Evolutionary conservation across 2,113 vertebrate species (phyloP).

Genomic region (Spea bombifrons): DNA sequence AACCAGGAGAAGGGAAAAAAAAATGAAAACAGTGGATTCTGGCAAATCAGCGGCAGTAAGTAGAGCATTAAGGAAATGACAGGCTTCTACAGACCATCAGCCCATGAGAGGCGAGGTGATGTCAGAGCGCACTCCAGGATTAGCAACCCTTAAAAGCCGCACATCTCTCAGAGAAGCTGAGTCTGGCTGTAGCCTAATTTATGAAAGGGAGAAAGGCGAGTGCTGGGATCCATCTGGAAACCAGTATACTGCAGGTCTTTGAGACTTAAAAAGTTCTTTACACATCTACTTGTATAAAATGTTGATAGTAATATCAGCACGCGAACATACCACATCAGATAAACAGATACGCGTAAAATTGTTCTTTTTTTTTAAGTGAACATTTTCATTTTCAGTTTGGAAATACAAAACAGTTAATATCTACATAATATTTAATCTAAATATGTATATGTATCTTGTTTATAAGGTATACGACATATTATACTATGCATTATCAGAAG

Average conservation of each 20-base stretch:
- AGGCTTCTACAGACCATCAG: conserved; percentile 80
- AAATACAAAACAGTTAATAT: too few relatives aligned
- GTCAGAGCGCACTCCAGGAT: conserved; percentile 88
- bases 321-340: too few relatives aligned
- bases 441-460: too few relatives aligned
- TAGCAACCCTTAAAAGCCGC: conserved; percentile 98
- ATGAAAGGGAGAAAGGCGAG: not conserved
- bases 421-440: too few relatives aligned
- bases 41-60: conserved; percentile 76
- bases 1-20: conserved; percentile 61
- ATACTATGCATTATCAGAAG: too few relatives aligned
- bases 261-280: not conserved
- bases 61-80: conserved; percentile 83
- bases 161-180: conserved; percentile 23
- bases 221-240: not conserved
- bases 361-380: too few relatives aligned
- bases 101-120: conserved; percentile 82
- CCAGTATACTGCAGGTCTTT: not conserved
- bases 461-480: too few relatives aligned
- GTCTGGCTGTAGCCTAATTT: not conserved
- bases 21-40: conserved; percentile 69
- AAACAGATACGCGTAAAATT: too few relatives aligned
- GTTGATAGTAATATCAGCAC: too few relatives aligned
- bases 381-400: too few relatives aligned
- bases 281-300: not conserved